These are phyloP conservation scores for Piezodorus guildinii DNA, from an alignment of 1,140 invertebrate genomes.

Conservation along the genomic window DNA sequence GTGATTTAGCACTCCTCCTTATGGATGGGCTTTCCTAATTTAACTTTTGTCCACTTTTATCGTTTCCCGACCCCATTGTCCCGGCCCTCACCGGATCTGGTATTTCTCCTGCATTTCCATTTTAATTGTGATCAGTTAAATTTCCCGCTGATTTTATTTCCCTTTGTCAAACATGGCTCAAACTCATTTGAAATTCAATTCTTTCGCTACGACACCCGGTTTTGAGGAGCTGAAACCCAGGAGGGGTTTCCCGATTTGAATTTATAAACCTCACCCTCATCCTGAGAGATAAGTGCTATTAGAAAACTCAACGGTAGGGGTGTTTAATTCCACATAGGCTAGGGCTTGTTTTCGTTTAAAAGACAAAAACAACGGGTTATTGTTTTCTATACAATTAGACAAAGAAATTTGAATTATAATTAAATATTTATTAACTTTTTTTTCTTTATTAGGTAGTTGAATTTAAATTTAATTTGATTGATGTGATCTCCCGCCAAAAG, in stretches of 20 bases:
- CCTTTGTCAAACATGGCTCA: conserved; percentile 22
- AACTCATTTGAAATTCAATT: conserved; percentile 24
- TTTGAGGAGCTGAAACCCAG: not conserved
- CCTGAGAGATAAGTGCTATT: conserved; percentile 19
- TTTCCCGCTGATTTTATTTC: conserved; percentile 22
- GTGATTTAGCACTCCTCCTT: not conserved
- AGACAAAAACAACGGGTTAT: too few species aligned
- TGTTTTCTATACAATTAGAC: too few species aligned
- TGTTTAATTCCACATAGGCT: conserved; percentile 14
- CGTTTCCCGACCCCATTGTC: conserved; percentile 2
- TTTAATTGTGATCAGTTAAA: conserved; percentile 19
- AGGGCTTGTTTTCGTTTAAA: too few species aligned
- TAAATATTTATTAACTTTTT: too few species aligned
- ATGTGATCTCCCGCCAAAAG: too few species aligned
- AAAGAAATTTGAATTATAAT: too few species aligned
- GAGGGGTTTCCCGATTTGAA: conserved; percentile 15
- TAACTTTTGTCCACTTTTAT: conserved; percentile 19
- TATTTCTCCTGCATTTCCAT: conserved; percentile 15
- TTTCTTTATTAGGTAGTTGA: too few species aligned
- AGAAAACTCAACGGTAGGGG: conserved; percentile 18
- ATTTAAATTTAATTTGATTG: too few species aligned
- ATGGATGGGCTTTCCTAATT: conserved; percentile 17
- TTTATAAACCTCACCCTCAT: conserved; percentile 19
- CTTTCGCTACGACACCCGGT: conserved; percentile 17
- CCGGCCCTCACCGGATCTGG: not conserved